phyloP scores from a whole-genome alignment of 1,140 invertebrate species.

The Calycopis cecrops region DNA sequence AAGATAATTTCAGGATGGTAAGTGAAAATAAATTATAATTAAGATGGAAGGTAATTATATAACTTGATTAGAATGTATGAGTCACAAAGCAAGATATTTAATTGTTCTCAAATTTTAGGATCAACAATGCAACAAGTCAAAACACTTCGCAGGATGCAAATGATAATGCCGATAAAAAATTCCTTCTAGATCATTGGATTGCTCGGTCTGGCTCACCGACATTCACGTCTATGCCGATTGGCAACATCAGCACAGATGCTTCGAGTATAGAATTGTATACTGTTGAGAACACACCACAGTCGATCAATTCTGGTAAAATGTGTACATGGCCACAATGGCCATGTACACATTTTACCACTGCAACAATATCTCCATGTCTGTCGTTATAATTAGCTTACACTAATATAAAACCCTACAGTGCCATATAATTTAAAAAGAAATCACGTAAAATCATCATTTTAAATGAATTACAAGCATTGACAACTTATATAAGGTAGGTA shows the following conservation, averaged over 20 bases:
- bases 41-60: background rate
- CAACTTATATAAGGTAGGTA: too few species aligned
- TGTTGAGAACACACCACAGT: conserved; percentile 64
- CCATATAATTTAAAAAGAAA: too few species aligned
- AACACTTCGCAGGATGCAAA: conserved; percentile 39
- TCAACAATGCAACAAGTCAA: conserved; percentile 26
- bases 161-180: conserved; percentile 71
- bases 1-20: conserved; percentile 60
- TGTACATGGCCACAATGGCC: too few species aligned
- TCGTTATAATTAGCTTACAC: too few species aligned
- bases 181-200: conserved; percentile 72
- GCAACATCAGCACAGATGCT: conserved; percentile 53
- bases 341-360: too few species aligned
- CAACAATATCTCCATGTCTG: too few species aligned
- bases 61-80: too few species aligned
- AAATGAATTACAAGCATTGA: too few species aligned
- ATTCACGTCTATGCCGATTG: conserved; percentile 64
- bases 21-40: conserved; percentile 38
- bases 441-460: too few species aligned
- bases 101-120: conserved; percentile 31
- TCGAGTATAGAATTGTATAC: conserved; percentile 70
- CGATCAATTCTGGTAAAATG: conserved; percentile 31
- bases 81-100: too few species aligned
- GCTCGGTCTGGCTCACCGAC: conserved; percentile 67
- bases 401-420: too few species aligned